These are phyloP conservation scores for Himalopsyche kuldschensis DNA, from an alignment of 2,888 invertebrate genomes.

Conservation along the genomic window DNA sequence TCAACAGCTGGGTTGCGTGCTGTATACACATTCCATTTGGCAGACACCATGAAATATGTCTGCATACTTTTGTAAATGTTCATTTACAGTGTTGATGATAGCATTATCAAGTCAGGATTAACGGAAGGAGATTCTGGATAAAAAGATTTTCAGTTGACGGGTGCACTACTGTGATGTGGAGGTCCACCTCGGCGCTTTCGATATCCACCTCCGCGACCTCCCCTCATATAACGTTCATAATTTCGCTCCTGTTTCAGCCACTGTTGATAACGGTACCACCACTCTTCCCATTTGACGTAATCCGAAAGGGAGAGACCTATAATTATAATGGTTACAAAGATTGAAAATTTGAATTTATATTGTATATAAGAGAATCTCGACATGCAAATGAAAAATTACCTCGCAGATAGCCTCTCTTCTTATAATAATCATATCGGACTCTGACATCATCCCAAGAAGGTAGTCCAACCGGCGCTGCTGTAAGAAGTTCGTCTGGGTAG, in stretches of 20 bases:
- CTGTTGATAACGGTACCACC: slow-evolving; percentile 93
- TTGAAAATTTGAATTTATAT: no score
- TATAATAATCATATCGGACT: slow-evolving; percentile 86
- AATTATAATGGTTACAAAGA: slow-evolving; percentile 27
- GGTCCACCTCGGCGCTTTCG: slow-evolving; percentile 47
- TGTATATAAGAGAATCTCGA: background rate
- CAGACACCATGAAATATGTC: no score
- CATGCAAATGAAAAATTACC: slow-evolving; percentile 55
- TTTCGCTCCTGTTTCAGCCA: slow-evolving; percentile 84
- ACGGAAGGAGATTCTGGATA: background rate
- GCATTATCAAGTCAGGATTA: background rate
- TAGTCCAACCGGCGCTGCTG: slow-evolving; percentile 71
- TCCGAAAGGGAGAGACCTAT: slow-evolving; percentile 70
- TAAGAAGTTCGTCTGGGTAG: slow-evolving; percentile 76
- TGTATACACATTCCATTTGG: no score
- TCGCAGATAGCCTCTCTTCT: slow-evolving; percentile 81
- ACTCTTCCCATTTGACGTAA: slow-evolving; percentile 91
- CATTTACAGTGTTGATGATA: background rate
- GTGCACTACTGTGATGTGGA: background rate
- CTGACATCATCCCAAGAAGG: slow-evolving; percentile 88
- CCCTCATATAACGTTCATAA: slow-evolving; percentile 71
- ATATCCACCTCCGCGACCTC: slow-evolving; percentile 46
- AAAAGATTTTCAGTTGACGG: background rate
- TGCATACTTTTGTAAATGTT: background rate
- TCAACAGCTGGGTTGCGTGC: no score